Evolutionary conservation across 2,797 vertebrate species (phyloP), one percentile per base, ranked within the genome.

Genomic region (Myiothlypis chrysogaster): DNA sequence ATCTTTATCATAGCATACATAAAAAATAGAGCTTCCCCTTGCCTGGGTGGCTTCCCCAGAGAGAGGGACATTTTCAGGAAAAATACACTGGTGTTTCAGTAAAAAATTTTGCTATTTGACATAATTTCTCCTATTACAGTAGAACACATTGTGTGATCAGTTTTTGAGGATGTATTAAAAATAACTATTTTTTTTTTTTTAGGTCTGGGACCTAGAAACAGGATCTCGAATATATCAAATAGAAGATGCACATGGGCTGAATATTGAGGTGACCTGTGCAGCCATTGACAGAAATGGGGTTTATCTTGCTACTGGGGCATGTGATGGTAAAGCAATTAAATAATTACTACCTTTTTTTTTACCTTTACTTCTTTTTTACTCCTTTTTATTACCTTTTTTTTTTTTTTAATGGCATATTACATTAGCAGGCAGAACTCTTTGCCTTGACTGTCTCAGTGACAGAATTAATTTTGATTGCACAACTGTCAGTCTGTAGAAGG

Each of bases 181-280:
- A 55, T 78, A 72, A 65, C 64, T 52, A 21, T 84, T 37, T 56
- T 81, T 10, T 91, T 91, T 91, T 77, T 94, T 91, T 57, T 50
- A 98, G 98, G 96, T 98, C n/a, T 98, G 98, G 98, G 97, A 98
- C 78, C 79, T 98, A 8, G 97, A 97, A 88, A 97, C 96, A 19
- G 98, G 98, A 34, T 87, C 96, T 66, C 97, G 96, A 86, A 90
- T 98, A 90, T 98, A 98, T 83, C 96, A 98, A 86, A 97, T 97
- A 94, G 94, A 97, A 90, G 95, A 98, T 65, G 94, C 93, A 1
- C 97, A 98, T 83, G 98, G 98, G 23, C 63, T 91, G 70, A 96
- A 75, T 49, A 73, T 92, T 73, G 97, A 98, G 89, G 89, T 98
- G 71, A 98, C 97, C 37, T 95, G 96, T 53, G 98, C 97, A 68